A percentile compares a stretch with the other conserved stretches of the same genome.
phyloP scores from a whole-genome alignment of 2,113 vertebrate genomes.

The Ranitomeya variabilis region DNA sequence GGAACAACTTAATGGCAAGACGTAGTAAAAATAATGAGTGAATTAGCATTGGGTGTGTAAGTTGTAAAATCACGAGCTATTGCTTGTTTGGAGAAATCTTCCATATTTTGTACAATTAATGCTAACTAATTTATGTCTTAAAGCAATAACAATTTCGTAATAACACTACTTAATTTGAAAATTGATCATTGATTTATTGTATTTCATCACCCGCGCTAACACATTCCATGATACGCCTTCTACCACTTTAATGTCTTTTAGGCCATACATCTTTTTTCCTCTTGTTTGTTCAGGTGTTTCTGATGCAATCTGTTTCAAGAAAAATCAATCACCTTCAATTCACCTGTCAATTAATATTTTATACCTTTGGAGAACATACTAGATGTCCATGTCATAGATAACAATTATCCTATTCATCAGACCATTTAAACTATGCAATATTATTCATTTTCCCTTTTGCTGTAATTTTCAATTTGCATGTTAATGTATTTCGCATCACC shows the following conservation, averaged over 20 bases:
- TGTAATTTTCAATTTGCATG: slow-evolving; percentile 50
- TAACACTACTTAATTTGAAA: not conserved
- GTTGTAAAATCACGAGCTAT: no score
- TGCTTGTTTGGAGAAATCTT: no score
- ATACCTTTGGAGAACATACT: slow-evolving; percentile 29
- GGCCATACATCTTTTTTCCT: not conserved
- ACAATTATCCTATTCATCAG: slow-evolving; percentile 53
- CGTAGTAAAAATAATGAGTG: no score
- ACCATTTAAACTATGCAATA: slow-evolving; percentile 27
- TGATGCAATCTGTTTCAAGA: not conserved
- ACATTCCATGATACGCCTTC: not conserved
- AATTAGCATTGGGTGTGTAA: no score
- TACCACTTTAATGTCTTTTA: not conserved
- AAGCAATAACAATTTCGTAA: not conserved
- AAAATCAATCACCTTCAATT: not conserved
- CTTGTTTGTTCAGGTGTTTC: not conserved
- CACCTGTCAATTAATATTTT: slow-evolving; percentile 45
- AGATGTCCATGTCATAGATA: slow-evolving; percentile 38
- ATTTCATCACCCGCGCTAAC: not conserved
- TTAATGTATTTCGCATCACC: slow-evolving; percentile 34
- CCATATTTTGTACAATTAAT: no score
- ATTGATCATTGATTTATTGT: not conserved
- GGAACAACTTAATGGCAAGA: no score
- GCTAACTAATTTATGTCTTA: no score
- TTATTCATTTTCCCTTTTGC: slow-evolving; percentile 23